Base-by-base conservation (phyloP, 2,797 vertebrate genomes). In the Sciurus vulgaris region DNA sequence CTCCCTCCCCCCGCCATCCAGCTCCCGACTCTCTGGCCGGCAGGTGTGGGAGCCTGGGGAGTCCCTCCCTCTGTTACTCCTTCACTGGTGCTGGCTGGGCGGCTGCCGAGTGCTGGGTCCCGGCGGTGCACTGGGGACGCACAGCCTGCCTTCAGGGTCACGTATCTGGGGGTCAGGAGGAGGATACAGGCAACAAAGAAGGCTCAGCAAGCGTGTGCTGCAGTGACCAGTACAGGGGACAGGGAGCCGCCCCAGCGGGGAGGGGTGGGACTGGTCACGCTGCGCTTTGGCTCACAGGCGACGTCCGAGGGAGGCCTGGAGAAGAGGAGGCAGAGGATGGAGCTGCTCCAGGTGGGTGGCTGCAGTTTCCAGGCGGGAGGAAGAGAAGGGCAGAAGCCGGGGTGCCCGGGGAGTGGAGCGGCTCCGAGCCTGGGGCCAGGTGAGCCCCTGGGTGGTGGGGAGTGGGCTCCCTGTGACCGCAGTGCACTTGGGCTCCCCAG, bases 401-500 rank as follows among this genome's bases (percentile, higher is more conserved):
- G 38, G 3, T 22, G 7, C 17, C 35, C 20, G 24, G 4, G n/a
- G 67, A 28, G 24, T 5, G 51, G 33, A 5, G 8, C 0, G 9
- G 38, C 72, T 44, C 49, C 17, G 51, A 41, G 41, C 73, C 3
- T 3, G 18, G 18, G 41, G 9, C 14, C 54, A 24, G 93, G 12
- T 72, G 41, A 5, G 12, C 11, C 41, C 56, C 18, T 4, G 44
- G 33, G 33, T 1, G 2, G 26, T 14, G 3, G 35, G 20, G 20
- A 7, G 41, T 3, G 28, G 28, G 44, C 4, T 10, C 33, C 0
- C 11, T 5, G 0, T 2, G 5, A 26, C 8, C 0, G 8, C 72
- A 0, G 61, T 24, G 0, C 28, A 2, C 8, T 0, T 1, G 2
- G 18, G 33, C 41, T 7, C 14, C 0, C 0, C 5, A 1, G 5